Percentiles rank a stretch among this genome's conserved stretches.
Evolutionary conservation across 2,888 invertebrate genomes (phyloP).

Genomic region (Oscheius sp.): DNA sequence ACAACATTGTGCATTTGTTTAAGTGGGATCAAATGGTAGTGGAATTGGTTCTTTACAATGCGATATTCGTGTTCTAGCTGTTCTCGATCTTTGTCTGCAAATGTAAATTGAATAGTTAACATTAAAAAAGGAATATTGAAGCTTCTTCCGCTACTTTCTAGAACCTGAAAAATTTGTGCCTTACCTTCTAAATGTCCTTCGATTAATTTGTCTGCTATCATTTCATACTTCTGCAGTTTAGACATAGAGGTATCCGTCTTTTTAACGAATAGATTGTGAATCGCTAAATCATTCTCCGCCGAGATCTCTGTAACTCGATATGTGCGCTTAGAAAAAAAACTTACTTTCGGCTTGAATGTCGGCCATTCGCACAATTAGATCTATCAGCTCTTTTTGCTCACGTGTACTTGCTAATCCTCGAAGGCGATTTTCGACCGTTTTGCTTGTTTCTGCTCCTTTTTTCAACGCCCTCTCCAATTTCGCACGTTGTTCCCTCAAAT

Average conservation of each 20-base stretch:
- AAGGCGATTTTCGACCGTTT: slow-evolving; percentile 50
- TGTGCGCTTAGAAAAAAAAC: slow-evolving; percentile 21
- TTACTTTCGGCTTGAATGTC: slow-evolving; percentile 90
- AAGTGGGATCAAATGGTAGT: slow-evolving; percentile 66
- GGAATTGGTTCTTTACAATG: slow-evolving; percentile 66
- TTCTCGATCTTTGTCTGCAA: slow-evolving; percentile 55
- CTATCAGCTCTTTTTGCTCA: slow-evolving; percentile 87
- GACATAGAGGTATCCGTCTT: slow-evolving; percentile 65
- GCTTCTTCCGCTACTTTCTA: too few relatives aligned
- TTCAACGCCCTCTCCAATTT: slow-evolving; percentile 63
- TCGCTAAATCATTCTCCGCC: slow-evolving; percentile 61
- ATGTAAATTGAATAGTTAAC: too few relatives aligned
- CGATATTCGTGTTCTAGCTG: slow-evolving; percentile 65
- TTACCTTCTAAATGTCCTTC: slow-evolving; percentile 57
- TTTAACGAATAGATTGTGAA: slow-evolving; percentile 61
- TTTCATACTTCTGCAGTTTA: slow-evolving; percentile 64
- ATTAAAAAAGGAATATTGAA: neutral
- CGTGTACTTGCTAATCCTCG: slow-evolving; percentile 74
- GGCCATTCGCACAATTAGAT: slow-evolving; percentile 88
- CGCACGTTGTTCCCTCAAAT: slow-evolving; percentile 56
- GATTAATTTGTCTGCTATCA: slow-evolving; percentile 65
- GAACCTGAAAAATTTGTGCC: too few relatives aligned
- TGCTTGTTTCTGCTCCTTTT: slow-evolving; percentile 50
- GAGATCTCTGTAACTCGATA: slow-evolving; percentile 60
- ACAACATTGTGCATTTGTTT: slow-evolving; percentile 57